Evolutionary conservation across 2,888 invertebrate genomes (phyloP), one percentile per base, ranked within the genome.

Genomic region (Diadromus collaris): DNA sequence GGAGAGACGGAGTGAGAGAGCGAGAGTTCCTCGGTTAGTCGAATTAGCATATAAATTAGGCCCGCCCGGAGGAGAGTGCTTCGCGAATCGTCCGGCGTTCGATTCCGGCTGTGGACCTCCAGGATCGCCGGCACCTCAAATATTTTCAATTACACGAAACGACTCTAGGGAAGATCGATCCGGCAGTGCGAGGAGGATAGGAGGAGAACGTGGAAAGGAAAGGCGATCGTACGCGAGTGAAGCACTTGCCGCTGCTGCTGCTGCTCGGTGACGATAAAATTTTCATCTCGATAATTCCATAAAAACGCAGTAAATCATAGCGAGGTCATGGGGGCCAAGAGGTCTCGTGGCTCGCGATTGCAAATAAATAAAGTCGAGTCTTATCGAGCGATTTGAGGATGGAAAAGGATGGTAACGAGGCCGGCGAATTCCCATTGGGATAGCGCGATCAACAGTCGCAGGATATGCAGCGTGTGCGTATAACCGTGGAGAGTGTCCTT

Each of bases 31-130:
- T 83, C 67, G 83, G 83, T 87, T 83, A 80, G 81, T 82, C 82
- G 63, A 81, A 88, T 88, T 88, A 88, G 87, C 88, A 88, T 88
- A 88, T 88, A 88, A 88, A 88, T 88, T 88, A 88, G 87, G 87
- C 83, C 82, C 80, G 81, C 78, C 78, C 71, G 67, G 71, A 68
- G 67, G 64, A 76, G 76, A 51, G 70, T 65, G 72, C 64, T 74
- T 58, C 64, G 74, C 65, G 74, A 79, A 78, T 79, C 73, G 69
- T 67, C 51, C 24, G 13, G 24, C 54, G 21, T 71, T 71, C 65
- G 70, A 58, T 54, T 67, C 29, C 56, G 56, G 61, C 67, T 61
- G 69, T 68, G 48, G 71, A 63, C 69, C 29, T 46, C 24, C 69
- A 63, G 78, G 78, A 80, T 78, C 79, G 74, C 72, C 63, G 24